Conservation (phyloP, 2,797 vertebrate genomes). For the Oryzias sinensis region DNA sequence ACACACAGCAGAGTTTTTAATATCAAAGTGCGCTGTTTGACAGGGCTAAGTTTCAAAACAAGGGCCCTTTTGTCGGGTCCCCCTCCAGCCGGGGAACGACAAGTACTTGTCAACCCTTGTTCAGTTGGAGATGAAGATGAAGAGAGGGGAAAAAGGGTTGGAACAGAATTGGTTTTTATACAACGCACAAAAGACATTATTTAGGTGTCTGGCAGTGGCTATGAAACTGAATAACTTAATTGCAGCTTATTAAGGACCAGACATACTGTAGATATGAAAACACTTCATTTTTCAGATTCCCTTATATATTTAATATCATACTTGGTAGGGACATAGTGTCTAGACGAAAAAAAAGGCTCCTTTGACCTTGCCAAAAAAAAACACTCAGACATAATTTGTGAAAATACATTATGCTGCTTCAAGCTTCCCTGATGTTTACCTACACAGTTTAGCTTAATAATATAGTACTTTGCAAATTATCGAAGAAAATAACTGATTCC, state of each 20-base stretch:
- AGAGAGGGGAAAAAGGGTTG: conserved; percentile 40
- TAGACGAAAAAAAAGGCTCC: conserved; percentile 22
- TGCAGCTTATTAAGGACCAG: conserved; percentile 65
- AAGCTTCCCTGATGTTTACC: conserved; percentile 22
- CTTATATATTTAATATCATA: conserved; percentile 49
- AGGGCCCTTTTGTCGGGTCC: conserved; percentile 70
- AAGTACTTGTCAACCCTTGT: conserved; percentile 71
- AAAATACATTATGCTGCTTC: conserved; percentile 16
- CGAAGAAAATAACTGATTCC: background rate
- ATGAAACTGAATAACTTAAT: conserved; percentile 83
- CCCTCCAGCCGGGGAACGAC: conserved; percentile 62
- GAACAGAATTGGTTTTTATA: conserved; percentile 59
- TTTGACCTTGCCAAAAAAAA: conserved; percentile 40
- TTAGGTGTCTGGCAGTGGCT: conserved; percentile 68
- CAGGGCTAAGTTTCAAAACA: conserved; percentile 61
- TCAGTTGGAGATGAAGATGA: conserved; percentile 67
- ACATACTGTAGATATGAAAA: conserved; percentile 60
- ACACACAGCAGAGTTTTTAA: conserved; percentile 73
- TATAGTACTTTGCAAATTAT: background rate
- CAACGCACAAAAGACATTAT: conserved; percentile 66
- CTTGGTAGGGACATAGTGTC: conserved; percentile 45
- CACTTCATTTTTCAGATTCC: conserved; percentile 69
- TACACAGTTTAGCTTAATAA: conserved; percentile 7
- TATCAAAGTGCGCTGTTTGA: conserved; percentile 76
- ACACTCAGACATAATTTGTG: conserved; percentile 14